Base-by-base conservation (phyloP, 1,140 invertebrate genomes). In the Apis cerana region DNA sequence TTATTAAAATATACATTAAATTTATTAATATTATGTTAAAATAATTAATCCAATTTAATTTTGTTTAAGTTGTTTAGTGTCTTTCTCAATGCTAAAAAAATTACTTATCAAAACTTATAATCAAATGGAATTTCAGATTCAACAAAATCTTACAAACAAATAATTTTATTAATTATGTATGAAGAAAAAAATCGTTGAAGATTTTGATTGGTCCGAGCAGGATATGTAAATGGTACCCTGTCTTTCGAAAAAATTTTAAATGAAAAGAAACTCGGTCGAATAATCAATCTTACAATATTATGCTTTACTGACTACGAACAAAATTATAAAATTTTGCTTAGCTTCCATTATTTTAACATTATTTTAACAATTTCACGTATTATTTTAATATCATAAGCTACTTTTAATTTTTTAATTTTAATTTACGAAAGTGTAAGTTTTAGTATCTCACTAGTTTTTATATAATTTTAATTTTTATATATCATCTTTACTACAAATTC, bases 171-270 rank as follows among this genome's bases (percentile, higher is more conserved):
- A 4, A 62, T 70, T 9, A 52, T 19, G 64, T 58, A 21, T 43
- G 12, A 82, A 78, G 1, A 23, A 19, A 59, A 52, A 82, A 58
- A 61, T 48, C 58, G n/a, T 80, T 9, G 43, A 76, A 54, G 43
- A 67, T 27, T 70, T 79, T 75, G 56, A 64, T 58, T 77, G 56
- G 33, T 82, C n/a, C 59, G 23, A 62, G n/a, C 81, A 77, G 52
- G 33, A 50, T 82, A 82, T 82, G 81, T 82, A 82, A 82, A 85
- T 62, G 76, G 75, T 87, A 82, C 62, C 77, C 78, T 77, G 67
- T 61, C 52, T 52, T 54, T 21, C 33, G 12, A 64, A 33, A 72
- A 82, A 61, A 65, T 82, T 74, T 79, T 11, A 69, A 78, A 74
- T 23, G 52, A 71, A 61, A 83, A 54, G 19, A 75, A 52, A 80